Percentiles rank a stretch among this genome's conserved stretches.
These are phyloP conservation scores for Tragopan temminckii DNA, from an alignment of 2,797 vertebrate species.

Conservation along the genomic window DNA sequence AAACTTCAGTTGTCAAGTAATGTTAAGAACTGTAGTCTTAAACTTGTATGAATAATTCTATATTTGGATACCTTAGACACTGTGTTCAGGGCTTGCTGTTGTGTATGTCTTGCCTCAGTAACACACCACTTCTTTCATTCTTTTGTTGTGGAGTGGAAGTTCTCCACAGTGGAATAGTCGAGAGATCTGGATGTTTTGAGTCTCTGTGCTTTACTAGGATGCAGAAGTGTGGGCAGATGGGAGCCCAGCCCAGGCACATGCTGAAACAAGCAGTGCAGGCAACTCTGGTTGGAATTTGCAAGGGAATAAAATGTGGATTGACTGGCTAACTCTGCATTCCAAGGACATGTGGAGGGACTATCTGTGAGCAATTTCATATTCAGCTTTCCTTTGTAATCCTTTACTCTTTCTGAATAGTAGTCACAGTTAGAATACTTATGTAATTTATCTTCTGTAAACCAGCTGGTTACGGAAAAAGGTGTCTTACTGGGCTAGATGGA, in stretches of 20 bases:
- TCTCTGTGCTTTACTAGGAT: neutral
- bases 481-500: neutral
- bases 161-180: fast-evolving
- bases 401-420: neutral
- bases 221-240: neutral
- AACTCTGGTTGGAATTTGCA: neutral
- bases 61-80: neutral
- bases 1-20: neutral
- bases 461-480: neutral
- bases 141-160: neutral
- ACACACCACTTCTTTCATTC: neutral
- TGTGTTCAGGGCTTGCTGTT: neutral
- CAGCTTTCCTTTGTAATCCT: neutral
- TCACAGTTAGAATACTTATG: neutral
- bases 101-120: neutral
- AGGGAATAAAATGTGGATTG: neutral
- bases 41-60: neutral
- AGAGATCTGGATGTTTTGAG: neutral
- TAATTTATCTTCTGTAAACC: neutral
- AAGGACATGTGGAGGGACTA: fast-evolving
- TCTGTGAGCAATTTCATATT: neutral
- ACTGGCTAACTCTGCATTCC: neutral
- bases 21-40: neutral
- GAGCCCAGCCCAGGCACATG: neutral
- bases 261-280: neutral